These are phyloP conservation scores for Paratrypauchen microcephalus DNA, from an alignment of 2,797 vertebrate genomes.

Conservation along the genomic window DNA sequence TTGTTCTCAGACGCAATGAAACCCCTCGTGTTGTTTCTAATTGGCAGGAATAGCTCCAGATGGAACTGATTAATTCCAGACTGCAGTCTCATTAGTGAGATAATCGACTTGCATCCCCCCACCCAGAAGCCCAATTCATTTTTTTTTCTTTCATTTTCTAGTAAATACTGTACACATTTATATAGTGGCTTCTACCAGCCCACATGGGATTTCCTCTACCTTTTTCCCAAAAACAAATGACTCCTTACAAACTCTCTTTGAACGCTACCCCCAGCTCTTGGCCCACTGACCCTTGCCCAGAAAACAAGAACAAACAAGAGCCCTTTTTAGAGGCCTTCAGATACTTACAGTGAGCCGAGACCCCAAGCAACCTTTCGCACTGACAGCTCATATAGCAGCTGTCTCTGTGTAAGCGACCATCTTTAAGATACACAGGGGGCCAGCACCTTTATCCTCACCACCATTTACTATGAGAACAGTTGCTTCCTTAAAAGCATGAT, in stretches of 20 bases:
- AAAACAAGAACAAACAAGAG: constrained; percentile 61
- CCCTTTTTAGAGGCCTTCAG: constrained; percentile 52
- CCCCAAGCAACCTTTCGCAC: constrained; percentile 54
- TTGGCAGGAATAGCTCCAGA: constrained; percentile 76
- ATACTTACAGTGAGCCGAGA: constrained; percentile 51
- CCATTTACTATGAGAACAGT: constrained; percentile 6
- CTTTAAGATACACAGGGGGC: constrained; percentile 10
- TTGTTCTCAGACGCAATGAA: constrained; percentile 54
- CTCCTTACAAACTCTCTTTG: constrained; percentile 30
- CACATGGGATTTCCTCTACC: constrained; percentile 8
- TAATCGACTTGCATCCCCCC: constrained; percentile 68
- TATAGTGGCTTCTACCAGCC: constrained; percentile 22
- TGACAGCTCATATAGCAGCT: constrained; percentile 63
- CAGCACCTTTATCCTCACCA: constrained; percentile 21
- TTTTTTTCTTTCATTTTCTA: constrained; percentile 4
- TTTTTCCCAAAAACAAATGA: constrained; percentile 27
- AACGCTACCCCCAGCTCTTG: constrained; percentile 36
- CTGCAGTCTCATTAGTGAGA: constrained; percentile 78
- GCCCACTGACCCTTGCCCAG: constrained; percentile 58
- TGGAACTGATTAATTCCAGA: constrained; percentile 82
- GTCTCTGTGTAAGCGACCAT: constrained; percentile 43
- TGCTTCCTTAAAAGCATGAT: not conserved
- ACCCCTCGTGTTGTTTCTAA: constrained; percentile 70
- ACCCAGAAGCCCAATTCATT: constrained; percentile 6
- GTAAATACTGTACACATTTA: constrained; percentile 12